Percentiles rank a stretch among this genome's conserved stretches.
Conservation (phyloP, 92 coral and sea anemone genomes). For the Isaurus tuberculatus region DNA sequence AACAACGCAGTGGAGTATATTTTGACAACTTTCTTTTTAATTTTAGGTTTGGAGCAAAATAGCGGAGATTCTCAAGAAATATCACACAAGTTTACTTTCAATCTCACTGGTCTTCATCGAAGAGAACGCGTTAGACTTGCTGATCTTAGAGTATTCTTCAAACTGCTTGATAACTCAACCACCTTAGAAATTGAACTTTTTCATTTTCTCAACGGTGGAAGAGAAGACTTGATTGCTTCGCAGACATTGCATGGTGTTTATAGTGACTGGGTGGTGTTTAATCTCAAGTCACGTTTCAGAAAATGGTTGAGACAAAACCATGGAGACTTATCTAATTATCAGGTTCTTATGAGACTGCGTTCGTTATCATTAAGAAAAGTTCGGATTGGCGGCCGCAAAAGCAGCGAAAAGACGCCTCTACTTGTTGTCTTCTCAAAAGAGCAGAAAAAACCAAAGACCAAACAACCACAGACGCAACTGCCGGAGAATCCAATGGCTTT, state of each 20-base stretch:
- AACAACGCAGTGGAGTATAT: too few species aligned
- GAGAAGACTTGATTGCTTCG: slow-evolving; percentile 21
- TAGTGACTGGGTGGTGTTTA: slow-evolving; percentile 36
- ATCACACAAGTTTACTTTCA: slow-evolving; percentile 11
- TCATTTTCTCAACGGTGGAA: slow-evolving; percentile 10
- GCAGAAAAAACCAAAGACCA: slow-evolving; percentile 13
- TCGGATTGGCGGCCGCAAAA: slow-evolving; percentile 13
- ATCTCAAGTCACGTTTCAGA: slow-evolving; percentile 31
- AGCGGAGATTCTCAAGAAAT: slow-evolving; percentile 14
- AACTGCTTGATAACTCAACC: slow-evolving; percentile 9
- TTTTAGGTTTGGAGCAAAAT: slow-evolving; percentile 14
- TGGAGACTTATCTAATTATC: slow-evolving; percentile 23
- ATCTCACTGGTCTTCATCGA: slow-evolving; percentile 32
- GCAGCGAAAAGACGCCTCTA: slow-evolving; percentile 18
- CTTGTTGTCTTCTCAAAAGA: slow-evolving; percentile 40
- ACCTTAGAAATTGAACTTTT: slow-evolving; percentile 37
- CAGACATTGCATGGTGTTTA: slow-evolving; percentile 24
- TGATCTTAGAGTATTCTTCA: slow-evolving; percentile 25
- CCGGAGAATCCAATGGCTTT: slow-evolving; percentile 15
- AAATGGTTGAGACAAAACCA: slow-evolving; percentile 30
- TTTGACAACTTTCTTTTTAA: background rate
- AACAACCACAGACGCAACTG: background rate
- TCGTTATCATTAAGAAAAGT: background rate
- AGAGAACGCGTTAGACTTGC: slow-evolving; percentile 36
- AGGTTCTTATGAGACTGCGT: slow-evolving; percentile 19